Evolutionary conservation across 2,113 vertebrate genomes (phyloP), one percentile per base, ranked within the genome.

Genomic region (Rafetus swinhoei): DNA sequence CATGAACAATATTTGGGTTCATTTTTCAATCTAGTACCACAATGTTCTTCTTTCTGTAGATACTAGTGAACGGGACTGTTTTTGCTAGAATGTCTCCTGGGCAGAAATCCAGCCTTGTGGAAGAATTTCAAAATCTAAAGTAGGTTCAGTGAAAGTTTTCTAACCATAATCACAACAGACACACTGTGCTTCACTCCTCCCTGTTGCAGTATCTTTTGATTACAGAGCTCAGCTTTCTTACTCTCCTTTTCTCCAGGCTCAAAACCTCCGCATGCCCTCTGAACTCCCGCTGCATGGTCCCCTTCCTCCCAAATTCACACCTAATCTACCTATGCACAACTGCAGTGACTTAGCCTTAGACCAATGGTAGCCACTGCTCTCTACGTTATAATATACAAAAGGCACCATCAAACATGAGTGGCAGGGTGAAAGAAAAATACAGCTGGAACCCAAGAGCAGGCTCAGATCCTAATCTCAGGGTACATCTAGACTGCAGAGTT

Each of bases 111-210:
- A 98, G 94, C 39, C 95, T 98, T 0, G 3, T 98, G 50, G 97
- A 98, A 96, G 98, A 97, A 79, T 97, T 98, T 89, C 97, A 98
- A 96, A 98, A 98, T 91, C 95, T 97, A 39, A 91, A 97, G 97
- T 98, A 97, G 85, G 97, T 97, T 83, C 7, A 85, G 2, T 12
- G 8, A 0, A 27, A 9, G 3, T 69, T 74, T 84, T 83, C 10
- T 93, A 79, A 81, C 29, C 79, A 11, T 55, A 15, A 35, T 9
- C 10, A 3, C 24, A 77, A 25, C 5, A 50, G 45, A 45, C 5
- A 5, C 45, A 45, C 45, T 45, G 45, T 45, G 45, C 45, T 45
- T 45, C 45, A 45, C 45, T 45, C 45, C 45, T 45, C 45, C 6
- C 45, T 45, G 45, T 7, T 45, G 45, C 45, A 45, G 45, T 45